Evolutionary conservation across 2,888 invertebrate genomes (phyloP), one percentile per base, ranked within the genome.

Genomic region (Amphipoea lucens): DNA sequence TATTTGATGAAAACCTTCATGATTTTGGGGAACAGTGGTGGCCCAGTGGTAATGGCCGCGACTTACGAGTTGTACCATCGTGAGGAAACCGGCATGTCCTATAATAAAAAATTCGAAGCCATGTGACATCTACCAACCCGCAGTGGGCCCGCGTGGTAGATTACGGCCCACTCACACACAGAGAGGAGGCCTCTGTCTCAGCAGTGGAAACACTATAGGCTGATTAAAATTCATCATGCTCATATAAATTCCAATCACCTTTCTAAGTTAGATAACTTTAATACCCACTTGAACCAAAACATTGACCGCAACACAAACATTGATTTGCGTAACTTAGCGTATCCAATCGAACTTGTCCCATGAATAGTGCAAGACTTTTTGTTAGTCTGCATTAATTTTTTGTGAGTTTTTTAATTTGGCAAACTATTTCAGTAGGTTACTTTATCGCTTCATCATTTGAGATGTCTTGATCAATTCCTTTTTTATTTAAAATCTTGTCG

Each of bases 331-430:
- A 84, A 90, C 85, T 42, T 29, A 62, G 81, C 82, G 83, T 78
- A 60, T 72, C 89, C 42, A 90, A 91, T 91, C 72, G 86, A 63
- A 75, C 87, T 68, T 85, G 85, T 76, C 84, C 83, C 75, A 70
- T 85, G 74, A 84, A 83, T 60, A 82, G 70, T 73, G 79, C 79
- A 78, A 82, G 11, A 81, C 60, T 86, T 89, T 89, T 88, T 89
- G 76, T 85, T 66, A 23, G 80, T 79, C 77, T 82, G 79, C 57
- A 36, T 66, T 40, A 0, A 71, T 85, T 86, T 87, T 87, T 87
- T 86, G 79, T 80, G 36, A 65, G 23, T 57, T 69, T 60, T 63
- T 89, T 85, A 84, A 83, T 84, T 87, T 81, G 69, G 78, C 40
- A 71, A 82, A 85, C 74, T 81, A 77, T 79, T 86, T 79, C 73